Evolutionary conservation across 2,888 invertebrate genomes (phyloP).

Genomic region (Invenusta paracnida): DNA sequence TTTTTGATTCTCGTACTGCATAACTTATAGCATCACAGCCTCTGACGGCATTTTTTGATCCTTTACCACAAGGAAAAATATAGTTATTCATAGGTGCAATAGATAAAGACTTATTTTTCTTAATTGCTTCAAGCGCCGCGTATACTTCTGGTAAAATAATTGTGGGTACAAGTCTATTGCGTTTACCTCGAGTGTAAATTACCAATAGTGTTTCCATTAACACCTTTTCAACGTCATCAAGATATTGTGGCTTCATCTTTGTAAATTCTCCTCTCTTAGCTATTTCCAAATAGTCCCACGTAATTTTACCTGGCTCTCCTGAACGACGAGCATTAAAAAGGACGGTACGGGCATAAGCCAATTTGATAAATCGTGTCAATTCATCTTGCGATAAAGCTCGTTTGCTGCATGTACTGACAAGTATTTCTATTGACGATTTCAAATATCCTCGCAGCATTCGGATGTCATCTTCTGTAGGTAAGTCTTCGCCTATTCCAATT

Average conservation of each 20-base stretch:
- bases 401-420: background rate
- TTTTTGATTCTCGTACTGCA: background rate
- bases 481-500: background rate
- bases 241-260: background rate
- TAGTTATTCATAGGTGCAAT: background rate
- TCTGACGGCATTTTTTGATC: background rate
- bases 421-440: background rate
- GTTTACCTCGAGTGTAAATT: background rate
- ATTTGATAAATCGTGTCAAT: background rate
- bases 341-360: background rate
- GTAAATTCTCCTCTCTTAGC: background rate
- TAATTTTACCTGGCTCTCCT: background rate
- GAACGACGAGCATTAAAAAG: constrained; percentile 1
- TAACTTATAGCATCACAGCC: background rate
- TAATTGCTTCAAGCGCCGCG: background rate
- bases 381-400: background rate
- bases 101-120: background rate
- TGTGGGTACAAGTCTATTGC: background rate
- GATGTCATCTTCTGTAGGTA: background rate
- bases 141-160: background rate
- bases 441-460: background rate
- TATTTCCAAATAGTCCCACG: background rate
- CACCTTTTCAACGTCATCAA: background rate
- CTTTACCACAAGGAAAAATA: background rate
- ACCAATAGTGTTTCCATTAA: background rate